A percentile compares a stretch with the other conserved stretches of the same genome.
These are phyloP conservation scores for Lepidocyrtoides sp. DNA, from an alignment of 2,888 invertebrate genomes.

Conservation along the genomic window DNA sequence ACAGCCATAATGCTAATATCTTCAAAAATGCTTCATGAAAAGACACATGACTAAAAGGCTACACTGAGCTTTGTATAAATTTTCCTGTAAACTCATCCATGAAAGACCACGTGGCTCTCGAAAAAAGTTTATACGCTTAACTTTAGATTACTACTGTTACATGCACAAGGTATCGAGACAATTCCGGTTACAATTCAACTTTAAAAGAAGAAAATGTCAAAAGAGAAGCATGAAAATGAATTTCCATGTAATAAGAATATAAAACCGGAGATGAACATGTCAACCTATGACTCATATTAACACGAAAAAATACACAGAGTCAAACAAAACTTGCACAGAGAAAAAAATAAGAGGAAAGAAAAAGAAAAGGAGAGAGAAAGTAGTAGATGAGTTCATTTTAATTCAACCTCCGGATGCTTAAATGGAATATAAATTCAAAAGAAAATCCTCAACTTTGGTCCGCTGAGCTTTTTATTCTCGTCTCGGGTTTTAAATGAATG, in stretches of 20 bases:
- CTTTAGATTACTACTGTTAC: neutral
- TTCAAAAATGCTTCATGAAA: neutral
- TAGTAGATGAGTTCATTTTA: conserved; percentile 74
- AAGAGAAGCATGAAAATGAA: conserved; percentile 56
- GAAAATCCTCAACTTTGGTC: conserved; percentile 71
- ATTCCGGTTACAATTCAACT: conserved; percentile 34
- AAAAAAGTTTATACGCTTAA: neutral
- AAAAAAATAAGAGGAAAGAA: conserved; percentile 20
- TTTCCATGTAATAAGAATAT: conserved; percentile 54
- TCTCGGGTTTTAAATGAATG: conserved; percentile 15
- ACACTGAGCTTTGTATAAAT: neutral
- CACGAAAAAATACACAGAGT: conserved; percentile 60
- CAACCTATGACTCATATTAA: conserved; percentile 65
- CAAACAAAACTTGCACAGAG: conserved; percentile 39
- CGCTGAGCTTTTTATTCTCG: conserved; percentile 66
- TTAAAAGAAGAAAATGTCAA: conserved; percentile 39
- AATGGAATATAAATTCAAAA: conserved; percentile 75
- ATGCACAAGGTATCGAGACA: neutral
- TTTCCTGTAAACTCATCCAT: conserved; percentile 9
- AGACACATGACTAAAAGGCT: neutral
- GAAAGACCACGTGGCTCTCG: conserved; percentile 28
- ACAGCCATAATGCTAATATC: conserved; percentile 6
- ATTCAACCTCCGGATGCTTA: conserved; percentile 72
- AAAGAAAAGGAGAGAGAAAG: conserved; percentile 33
- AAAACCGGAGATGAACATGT: conserved; percentile 73